Evolutionary conservation across 2,888 invertebrate species (phyloP), one percentile per base, ranked within the genome.

Genomic region (Catocala fraxini): DNA sequence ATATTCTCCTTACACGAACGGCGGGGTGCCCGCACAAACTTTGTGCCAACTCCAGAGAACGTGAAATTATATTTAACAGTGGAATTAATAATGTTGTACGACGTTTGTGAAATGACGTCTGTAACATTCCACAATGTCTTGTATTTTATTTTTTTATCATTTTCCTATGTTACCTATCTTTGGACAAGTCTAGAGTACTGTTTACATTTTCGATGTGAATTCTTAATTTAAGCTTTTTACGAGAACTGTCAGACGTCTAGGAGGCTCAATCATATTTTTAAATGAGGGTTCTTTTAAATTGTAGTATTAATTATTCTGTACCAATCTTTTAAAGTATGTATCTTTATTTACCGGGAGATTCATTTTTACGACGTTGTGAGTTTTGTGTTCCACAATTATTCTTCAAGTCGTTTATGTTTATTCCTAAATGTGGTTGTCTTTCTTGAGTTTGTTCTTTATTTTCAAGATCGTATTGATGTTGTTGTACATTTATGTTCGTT

Each of bases 1-100:
- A 53, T 62, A 56, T 59, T 66, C 70, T 57, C 51, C 62, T 58
- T 63, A 59, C 61, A 45, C 49, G 47, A 51, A 56, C 51, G 49
- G 51, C 39, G 33, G 41, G 41, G 54, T 53, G 35, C n/a, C 39
- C 43, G 12, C 39, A 41, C 13, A 10, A 46, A 55, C 42, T 46
- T 59, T 48, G 53, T 11, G 35, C 34, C 10, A 34, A 54, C 33
- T 33, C n/a, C 11, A 42, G 10, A 45, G 34, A 3, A 10, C 34
- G 9, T 10, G 13, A 41, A 15, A 34, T 35, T 45, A 54, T 34
- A 34, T 5, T 9, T 43, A 9, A 51, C 13, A 11, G 13, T 13
- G 41, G 35, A 51, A 51, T 51, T 41, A 51, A 41, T 13, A 51
- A 41, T 13, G 39, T 6, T 5, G 11, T 6, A 39, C 35, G 6